Conservation (phyloP, 1,140 invertebrate genomes). For the Vollenhovia emeryi region DNA sequence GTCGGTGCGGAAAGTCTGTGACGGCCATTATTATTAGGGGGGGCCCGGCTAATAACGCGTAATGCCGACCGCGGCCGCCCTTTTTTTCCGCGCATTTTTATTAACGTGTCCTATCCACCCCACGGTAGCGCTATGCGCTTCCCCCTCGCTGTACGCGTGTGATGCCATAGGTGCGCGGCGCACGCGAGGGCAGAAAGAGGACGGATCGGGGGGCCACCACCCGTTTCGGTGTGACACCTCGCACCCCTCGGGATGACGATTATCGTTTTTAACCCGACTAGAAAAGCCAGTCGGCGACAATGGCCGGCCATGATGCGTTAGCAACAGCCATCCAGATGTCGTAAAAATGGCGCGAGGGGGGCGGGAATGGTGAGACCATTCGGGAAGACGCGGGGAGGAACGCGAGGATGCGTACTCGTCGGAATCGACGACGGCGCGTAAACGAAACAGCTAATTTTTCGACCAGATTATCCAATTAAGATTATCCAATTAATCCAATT, state of each 20-base stretch:
- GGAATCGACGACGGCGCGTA: background rate
- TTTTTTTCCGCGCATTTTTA: conserved; percentile 52
- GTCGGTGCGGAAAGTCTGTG: conserved; percentile 53
- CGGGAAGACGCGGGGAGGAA: background rate
- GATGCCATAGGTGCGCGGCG: conserved; percentile 71
- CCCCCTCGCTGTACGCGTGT: background rate
- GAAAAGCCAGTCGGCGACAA: conserved; percentile 80
- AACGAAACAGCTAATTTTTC: background rate
- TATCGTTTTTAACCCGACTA: conserved; percentile 81
- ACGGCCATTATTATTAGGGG: conserved; percentile 77
- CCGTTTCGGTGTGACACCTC: conserved; percentile 82
- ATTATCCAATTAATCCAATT: background rate
- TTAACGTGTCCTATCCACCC: conserved; percentile 16
- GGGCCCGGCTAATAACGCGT: conserved; percentile 80
- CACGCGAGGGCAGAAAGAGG: conserved; percentile 23
- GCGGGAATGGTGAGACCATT: conserved; percentile 8
- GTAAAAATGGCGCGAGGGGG: conserved; percentile 70
- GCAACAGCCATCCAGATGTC: conserved; percentile 80
- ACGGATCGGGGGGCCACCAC: conserved; percentile 69
- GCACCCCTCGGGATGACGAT: conserved; percentile 77
- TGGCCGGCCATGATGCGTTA: conserved; percentile 80
- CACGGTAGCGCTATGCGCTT: conserved; percentile 3
- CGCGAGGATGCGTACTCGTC: background rate
- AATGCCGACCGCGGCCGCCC: conserved; percentile 73
- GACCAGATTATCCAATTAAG: too few species aligned